Base-by-base conservation (phyloP, 1,140 invertebrate genomes). In the Manduca sexta region DNA sequence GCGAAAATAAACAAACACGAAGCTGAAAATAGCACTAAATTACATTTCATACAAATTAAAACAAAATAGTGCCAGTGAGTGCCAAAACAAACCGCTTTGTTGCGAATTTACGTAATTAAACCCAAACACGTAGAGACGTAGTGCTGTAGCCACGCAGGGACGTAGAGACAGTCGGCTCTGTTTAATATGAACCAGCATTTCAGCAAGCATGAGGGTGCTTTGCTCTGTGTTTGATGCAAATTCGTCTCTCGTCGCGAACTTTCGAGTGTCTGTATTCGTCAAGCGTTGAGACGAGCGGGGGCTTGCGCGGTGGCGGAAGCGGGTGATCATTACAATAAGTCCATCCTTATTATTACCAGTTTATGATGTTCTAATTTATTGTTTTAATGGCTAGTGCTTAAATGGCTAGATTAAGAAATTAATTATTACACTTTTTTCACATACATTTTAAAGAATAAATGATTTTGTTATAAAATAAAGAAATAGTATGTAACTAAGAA, bases 181-280 rank as follows among this genome's bases (percentile, higher is more conserved):
- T 29, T 26, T 21, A 42, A 21, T 21, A 7, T 13, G 18, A 42
- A 26, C 17, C 40, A 43, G 15, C 40, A 15, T 29, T 42, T 29
- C 37, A 39, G 18, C 18, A 18, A 12, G 21, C 21, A 42, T 12
- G 4, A 17, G 26, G 41, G 26, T 30, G 26, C 41, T 43, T 30
- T 12, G 21, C 21, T 43, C 26, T 30, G 41, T 43, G 41, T 43
- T 43, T 43, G 41, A 43, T 43, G 41, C 41, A 43, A 43, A 43
- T 43, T 43, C 41, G 26, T 13, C 41, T 31, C 41, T 43, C 41
- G 26, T 43, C n/a, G 21, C 26, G 26, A 43, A 43, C 41, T 30
- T 26, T 43, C 41, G 26, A 43, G 41, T 43, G 26, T n/a, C 41
- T 15, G 26, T 21, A 29, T 8, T 13, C 2, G 1, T 31, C n/a